Percentiles rank a stretch among this genome's conserved stretches.
Evolutionary conservation across 1,140 invertebrate species (phyloP).

Genomic region (Euglossa dilemma): DNA sequence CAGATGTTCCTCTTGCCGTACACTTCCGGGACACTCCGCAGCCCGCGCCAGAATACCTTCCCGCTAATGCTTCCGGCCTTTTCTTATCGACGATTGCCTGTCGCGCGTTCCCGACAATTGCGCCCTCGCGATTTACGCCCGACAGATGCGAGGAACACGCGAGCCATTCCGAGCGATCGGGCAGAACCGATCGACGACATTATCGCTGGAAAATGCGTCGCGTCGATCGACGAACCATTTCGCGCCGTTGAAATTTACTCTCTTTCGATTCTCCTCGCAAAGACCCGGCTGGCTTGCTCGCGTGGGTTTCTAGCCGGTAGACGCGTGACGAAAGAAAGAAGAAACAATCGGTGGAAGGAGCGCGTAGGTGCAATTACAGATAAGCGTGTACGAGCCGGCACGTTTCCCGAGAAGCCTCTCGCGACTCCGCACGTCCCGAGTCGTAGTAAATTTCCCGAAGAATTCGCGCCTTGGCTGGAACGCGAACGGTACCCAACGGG

Average conservation of each 20-base stretch:
- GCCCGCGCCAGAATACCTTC: constrained; percentile 20
- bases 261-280: no score
- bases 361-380: constrained; percentile 30
- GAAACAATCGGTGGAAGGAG: background rate
- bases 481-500: constrained; percentile 26
- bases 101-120: constrained; percentile 23
- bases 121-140: constrained; percentile 1
- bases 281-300: no score
- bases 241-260: no score
- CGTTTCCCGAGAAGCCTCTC: background rate
- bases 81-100: constrained; percentile 52
- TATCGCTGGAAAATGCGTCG: background rate
- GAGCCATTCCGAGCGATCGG: background rate
- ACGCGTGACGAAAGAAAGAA: background rate
- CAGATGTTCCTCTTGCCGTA: constrained; percentile 61
- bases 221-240: background rate
- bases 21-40: constrained; percentile 48
- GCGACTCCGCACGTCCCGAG: background rate
- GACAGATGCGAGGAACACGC: background rate
- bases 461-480: constrained; percentile 36
- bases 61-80: constrained; percentile 46
- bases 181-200: background rate
- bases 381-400: background rate
- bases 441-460: constrained; percentile 38
- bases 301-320: no score